phyloP scores from a whole-genome alignment of 2,113 vertebrate species.

The Sylvietta virens region DNA sequence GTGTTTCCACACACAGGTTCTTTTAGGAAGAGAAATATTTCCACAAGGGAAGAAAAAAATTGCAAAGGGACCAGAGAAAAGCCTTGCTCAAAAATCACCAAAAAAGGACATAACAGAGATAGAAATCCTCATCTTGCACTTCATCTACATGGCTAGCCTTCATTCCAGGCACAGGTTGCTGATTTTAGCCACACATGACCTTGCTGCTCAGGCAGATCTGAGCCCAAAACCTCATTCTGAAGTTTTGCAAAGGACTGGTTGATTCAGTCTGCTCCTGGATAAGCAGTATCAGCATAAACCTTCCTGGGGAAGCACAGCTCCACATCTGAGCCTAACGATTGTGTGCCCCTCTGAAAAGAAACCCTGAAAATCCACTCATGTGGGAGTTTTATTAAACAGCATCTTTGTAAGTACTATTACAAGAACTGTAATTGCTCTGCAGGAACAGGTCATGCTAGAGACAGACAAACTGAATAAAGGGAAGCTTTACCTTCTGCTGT shows the following conservation, averaged over 20 bases:
- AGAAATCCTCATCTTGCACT: not conserved
- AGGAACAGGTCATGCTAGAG: not conserved
- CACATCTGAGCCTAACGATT: not conserved
- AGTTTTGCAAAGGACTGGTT: not conserved
- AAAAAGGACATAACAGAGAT: not conserved
- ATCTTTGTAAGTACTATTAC: not conserved
- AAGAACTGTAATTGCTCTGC: not conserved
- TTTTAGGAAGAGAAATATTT: not conserved
- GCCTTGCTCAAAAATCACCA: not conserved
- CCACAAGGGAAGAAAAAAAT: fast-evolving
- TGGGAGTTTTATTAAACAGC: not conserved
- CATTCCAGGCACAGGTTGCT: not conserved
- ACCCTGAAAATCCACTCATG: not conserved
- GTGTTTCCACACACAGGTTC: not conserved
- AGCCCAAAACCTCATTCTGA: not conserved
- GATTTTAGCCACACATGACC: not conserved
- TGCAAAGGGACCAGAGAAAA: not conserved
- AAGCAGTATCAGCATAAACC: not conserved
- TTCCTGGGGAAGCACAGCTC: not conserved
- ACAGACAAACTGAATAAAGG: not conserved
- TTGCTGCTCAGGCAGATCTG: not conserved
- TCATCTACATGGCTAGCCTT: not conserved
- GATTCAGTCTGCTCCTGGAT: not conserved
- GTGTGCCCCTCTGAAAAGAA: not conserved
- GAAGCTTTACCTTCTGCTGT: not conserved